A percentile compares a stretch with the other conserved stretches of the same genome.
These are phyloP conservation scores for Machaerirhynchus nigripectus DNA, from an alignment of 2,113 vertebrate genomes.

Conservation along the genomic window DNA sequence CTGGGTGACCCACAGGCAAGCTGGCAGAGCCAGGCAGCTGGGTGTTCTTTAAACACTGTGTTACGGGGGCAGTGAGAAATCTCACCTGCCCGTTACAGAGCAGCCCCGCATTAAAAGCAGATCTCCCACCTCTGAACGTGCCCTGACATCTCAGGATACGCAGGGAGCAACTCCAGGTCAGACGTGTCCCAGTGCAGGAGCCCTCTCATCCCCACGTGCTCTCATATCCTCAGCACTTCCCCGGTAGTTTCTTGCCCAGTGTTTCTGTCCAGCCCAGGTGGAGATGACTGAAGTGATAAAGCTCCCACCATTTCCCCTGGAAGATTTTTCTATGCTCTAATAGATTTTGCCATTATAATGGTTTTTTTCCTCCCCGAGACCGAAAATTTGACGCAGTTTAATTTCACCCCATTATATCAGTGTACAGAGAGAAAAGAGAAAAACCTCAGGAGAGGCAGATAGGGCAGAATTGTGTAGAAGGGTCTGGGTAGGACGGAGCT, in stretches of 20 bases:
- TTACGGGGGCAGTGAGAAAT: background rate
- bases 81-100: background rate
- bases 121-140: background rate
- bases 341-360: background rate
- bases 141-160: background rate
- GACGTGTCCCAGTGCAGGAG: background rate
- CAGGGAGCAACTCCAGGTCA: background rate
- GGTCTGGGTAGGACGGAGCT: background rate
- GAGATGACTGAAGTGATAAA: background rate
- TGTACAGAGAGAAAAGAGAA: background rate
- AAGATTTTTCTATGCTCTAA: background rate
- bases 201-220: background rate
- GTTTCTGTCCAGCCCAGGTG: background rate
- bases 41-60: background rate
- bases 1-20: background rate
- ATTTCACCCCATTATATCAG: background rate
- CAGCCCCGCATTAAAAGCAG: background rate
- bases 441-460: background rate
- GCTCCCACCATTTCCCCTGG: background rate
- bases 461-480: background rate
- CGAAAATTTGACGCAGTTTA: background rate
- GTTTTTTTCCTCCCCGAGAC: background rate
- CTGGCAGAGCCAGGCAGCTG: background rate
- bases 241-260: background rate
- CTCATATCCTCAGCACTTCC: background rate